phyloP scores from a whole-genome alignment of 1,140 invertebrate genomes.

The Ylistrum balloti region DNA sequence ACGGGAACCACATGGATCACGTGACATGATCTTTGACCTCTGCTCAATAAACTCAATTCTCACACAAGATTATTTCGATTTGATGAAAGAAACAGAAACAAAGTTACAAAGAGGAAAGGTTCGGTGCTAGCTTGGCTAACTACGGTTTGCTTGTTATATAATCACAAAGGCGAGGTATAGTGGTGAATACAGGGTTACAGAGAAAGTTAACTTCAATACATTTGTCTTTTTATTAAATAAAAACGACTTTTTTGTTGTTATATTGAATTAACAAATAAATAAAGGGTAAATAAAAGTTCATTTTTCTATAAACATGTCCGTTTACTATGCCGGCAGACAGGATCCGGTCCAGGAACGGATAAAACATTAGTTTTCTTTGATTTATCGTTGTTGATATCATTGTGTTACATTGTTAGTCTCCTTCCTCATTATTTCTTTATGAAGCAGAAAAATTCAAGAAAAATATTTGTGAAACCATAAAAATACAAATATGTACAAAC shows the following conservation, averaged over 20 bases:
- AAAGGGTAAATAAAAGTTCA: constrained; percentile 1
- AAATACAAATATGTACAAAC: not conserved
- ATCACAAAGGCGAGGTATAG: not conserved
- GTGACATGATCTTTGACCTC: not conserved
- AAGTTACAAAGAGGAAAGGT: not conserved
- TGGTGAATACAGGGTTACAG: not conserved
- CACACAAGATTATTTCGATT: constrained; percentile 17
- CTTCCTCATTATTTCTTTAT: not conserved
- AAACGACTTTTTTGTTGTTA: not conserved
- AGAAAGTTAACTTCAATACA: not conserved
- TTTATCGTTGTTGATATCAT: not conserved
- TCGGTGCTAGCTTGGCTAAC: not conserved
- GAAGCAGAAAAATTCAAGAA: not conserved
- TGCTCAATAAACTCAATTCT: not conserved
- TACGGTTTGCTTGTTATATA: not conserved
- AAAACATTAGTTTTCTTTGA: not conserved
- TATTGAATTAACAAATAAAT: constrained; percentile 11
- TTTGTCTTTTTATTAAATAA: not conserved
- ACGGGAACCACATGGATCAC: constrained; percentile 21
- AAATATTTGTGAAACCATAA: not conserved
- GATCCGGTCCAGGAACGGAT: not conserved
- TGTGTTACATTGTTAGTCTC: not conserved
- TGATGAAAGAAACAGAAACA: not conserved
- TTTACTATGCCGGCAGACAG: not conserved
- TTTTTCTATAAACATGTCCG: not conserved